Base-by-base conservation (phyloP, 2,888 invertebrate species). In the Prosapia bicincta region DNA sequence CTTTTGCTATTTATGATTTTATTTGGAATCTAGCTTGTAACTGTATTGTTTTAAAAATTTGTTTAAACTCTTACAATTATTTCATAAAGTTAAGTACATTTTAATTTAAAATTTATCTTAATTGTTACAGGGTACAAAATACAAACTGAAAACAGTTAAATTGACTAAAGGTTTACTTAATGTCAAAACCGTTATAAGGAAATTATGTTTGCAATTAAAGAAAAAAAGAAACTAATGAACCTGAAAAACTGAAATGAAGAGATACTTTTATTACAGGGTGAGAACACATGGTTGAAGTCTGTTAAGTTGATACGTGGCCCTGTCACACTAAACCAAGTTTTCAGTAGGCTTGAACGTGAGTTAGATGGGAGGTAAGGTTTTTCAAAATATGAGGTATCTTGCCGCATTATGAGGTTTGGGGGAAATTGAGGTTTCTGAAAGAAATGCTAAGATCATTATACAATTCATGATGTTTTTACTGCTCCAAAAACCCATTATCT, bases 101-200 rank as follows among this genome's bases (percentile, higher is more conserved):
- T 66, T 66, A 23, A 6, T 26, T 23, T 15, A 23, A 2, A 25
- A 23, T 65, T 20, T 9, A 66, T 25, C 25, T 6, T 25, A 20
- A 66, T 66, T 67, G 25, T 67, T 67, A 26, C 73, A 73, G 73
- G 73, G 73, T 0, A 24, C 26, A 24, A 73, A 68, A 38, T 43
- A 26, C 26, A 73, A 73, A 68, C 38, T 38, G 43, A 73, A 73
- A 43, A 26, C 68, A n/a, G 26, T 73, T 20, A 73, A 73, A 54
- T 7, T 73, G 26, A 25, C 26, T 23, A 24, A 15, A 68, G 68
- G 73, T 10, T 26, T 67, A 26, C 9, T 38, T 68, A 68, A 10
- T n/a, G 24, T 43, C 23, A 15, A 32, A 38, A 43, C 68, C 20
- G 43, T 73, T 20, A 20, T 73, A n/a, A 28, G 6, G 26, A 73